Percentiles rank a stretch among this genome's conserved stretches.
Evolutionary conservation across 2,888 invertebrate species (phyloP).

Genomic region (Stratiomys singularior): DNA sequence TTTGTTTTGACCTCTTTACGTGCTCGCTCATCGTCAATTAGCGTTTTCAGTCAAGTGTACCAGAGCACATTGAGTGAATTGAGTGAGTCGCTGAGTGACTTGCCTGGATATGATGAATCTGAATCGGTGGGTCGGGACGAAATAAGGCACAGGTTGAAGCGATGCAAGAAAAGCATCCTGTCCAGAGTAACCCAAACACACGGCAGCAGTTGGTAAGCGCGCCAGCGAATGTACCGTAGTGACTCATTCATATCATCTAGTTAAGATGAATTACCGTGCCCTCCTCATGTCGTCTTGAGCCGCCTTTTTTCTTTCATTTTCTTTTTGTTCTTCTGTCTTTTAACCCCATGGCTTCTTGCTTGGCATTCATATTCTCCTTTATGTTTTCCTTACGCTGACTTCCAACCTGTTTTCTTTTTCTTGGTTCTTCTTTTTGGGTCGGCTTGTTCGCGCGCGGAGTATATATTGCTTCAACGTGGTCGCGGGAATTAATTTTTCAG

Average conservation of each 20-base stretch:
- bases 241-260: constrained; percentile 26
- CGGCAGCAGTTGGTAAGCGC: too few relatives aligned
- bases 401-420: neutral
- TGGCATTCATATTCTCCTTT: neutral
- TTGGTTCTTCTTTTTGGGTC: neutral
- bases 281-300: neutral
- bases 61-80: neutral
- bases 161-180: too few relatives aligned
- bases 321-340: neutral
- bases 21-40: constrained; percentile 21
- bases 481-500: constrained; percentile 36
- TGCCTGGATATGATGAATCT: neutral
- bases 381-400: neutral
- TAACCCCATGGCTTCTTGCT: neutral
- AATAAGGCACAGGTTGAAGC: too few relatives aligned
- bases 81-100: neutral
- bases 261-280: constrained; percentile 19
- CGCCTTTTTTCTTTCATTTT: too few relatives aligned
- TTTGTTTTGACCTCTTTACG: constrained; percentile 24
- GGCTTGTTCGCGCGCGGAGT: neutral
- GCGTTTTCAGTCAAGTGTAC: constrained; percentile 17
- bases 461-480: constrained; percentile 20
- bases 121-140: too few relatives aligned
- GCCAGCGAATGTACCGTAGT: neutral
- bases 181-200: too few relatives aligned